Evolutionary conservation across 2,888 invertebrate species (phyloP), one percentile per base, ranked within the genome.

Genomic region (Dusona sp.): DNA sequence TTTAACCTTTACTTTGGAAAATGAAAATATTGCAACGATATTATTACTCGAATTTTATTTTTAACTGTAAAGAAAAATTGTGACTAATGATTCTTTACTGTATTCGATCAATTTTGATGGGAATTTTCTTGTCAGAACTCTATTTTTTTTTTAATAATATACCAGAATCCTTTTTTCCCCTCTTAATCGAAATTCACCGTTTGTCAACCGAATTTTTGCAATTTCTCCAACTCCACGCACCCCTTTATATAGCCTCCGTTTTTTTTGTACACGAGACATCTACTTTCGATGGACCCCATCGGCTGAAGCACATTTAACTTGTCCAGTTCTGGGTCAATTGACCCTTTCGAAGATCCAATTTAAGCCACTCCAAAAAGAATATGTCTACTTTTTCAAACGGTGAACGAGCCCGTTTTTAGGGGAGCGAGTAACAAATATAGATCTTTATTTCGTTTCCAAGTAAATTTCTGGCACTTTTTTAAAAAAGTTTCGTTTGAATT

Each of bases 301-400:
- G 61, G 29, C 54, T 29, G 54, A 54, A 73, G 72, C n/a, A 73
- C 33, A 73, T 54, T 73, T 22, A 73, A 73, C 51, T 51, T 36
- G 72, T 54, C 51, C 72, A 73, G 72, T 54, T 51, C 54, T 54
- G 72, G 72, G 72, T 73, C 72, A 73, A 73, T 54, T 33, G 72
- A 51, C 72, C 72, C 33, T 73, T 54, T 54, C 22, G 72, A 29
- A 36, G 54, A 73, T 73, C 33, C 51, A 73, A 54, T 54, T 73
- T 73, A n/a, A 73, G 33, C 72, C 29, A 54, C 72, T 73, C 36
- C n/a, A 54, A n/a, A 33, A 54, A 33, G 38, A 51, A 36, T 36
- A 36, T 51, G 36, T 48, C 19, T 19, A 51, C 51, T 36, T 36
- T 73, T 54, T 33, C 51, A 51, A 73, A 73, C n/a, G 22, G 22